These are phyloP conservation scores for Eupithecia dodoneata DNA, from an alignment of 2,888 invertebrate species.

Conservation along the genomic window DNA sequence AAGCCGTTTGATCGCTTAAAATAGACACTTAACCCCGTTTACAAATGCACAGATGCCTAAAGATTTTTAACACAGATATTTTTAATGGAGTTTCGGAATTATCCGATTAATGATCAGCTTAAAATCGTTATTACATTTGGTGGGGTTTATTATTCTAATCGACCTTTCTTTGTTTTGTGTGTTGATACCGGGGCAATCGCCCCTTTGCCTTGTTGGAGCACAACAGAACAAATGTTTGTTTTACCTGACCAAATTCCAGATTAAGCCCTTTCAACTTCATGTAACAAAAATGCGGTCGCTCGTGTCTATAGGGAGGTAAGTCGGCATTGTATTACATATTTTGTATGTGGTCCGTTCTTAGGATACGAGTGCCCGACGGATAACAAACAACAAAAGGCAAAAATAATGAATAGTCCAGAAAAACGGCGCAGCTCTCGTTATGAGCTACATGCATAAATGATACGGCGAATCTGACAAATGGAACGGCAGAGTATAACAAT, in stretches of 20 bases:
- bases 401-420: slow-evolving; percentile 81
- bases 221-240: slow-evolving; percentile 68
- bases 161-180: slow-evolving; percentile 36
- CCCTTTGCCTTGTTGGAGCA: slow-evolving; percentile 53
- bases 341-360: slow-evolving; percentile 63
- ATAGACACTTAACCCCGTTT: slow-evolving; percentile 46
- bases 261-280: slow-evolving; percentile 73
- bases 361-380: slow-evolving; percentile 66
- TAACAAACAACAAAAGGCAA: slow-evolving; percentile 77
- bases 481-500: slow-evolving; percentile 83
- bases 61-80: slow-evolving; percentile 33
- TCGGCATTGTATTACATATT: slow-evolving; percentile 68
- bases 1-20: slow-evolving; percentile 57
- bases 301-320: slow-evolving; percentile 69
- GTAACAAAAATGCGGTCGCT: slow-evolving; percentile 71
- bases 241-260: slow-evolving; percentile 75
- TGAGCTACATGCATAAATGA: slow-evolving; percentile 83
- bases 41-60: slow-evolving; percentile 21
- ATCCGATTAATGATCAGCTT: slow-evolving; percentile 25
- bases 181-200: slow-evolving; percentile 11
- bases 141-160: slow-evolving; percentile 30
- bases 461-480: slow-evolving; percentile 83
- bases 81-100: slow-evolving; percentile 23
- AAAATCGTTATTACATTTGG: slow-evolving; percentile 15
- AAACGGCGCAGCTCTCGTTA: slow-evolving; percentile 78